A percentile compares a stretch with the other conserved stretches of the same genome.
Conservation (phyloP, 2,113 vertebrate species). For the Grus americana region DNA sequence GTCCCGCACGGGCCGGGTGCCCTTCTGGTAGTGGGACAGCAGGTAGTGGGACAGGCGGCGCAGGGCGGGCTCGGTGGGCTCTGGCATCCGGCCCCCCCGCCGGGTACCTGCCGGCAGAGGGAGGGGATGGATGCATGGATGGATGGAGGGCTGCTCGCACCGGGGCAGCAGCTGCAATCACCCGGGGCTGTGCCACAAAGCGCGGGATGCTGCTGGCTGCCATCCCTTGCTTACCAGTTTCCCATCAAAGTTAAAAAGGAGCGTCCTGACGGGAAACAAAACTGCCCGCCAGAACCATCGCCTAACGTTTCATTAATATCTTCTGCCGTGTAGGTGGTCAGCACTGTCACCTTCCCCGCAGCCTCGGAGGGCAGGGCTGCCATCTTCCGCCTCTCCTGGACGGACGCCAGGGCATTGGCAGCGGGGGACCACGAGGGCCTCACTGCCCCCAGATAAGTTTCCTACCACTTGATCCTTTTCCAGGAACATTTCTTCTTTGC, state of each 20-base stretch:
- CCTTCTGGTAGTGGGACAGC: conserved; percentile 85
- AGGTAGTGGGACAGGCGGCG: conserved; percentile 81
- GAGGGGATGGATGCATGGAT: background rate
- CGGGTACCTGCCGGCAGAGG: background rate
- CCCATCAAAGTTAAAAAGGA: background rate
- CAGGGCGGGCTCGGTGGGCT: conserved; percentile 77
- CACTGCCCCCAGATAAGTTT: background rate
- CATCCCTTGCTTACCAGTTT: background rate
- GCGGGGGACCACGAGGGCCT: rapidly evolving
- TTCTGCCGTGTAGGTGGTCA: background rate
- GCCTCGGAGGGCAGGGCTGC: background rate
- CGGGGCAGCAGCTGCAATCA: rapidly evolving
- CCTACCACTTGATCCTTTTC: background rate
- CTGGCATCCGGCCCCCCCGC: background rate
- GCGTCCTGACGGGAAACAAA: background rate
- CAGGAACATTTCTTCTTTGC: background rate
- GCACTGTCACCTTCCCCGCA: background rate
- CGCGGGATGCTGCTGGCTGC: rapidly evolving
- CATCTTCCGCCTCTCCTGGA: background rate
- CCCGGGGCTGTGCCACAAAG: rapidly evolving
- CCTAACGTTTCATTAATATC: rapidly evolving
- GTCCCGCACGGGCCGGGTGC: conserved; percentile 87
- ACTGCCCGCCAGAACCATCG: background rate
- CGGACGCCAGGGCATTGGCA: rapidly evolving
- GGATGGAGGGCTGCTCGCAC: rapidly evolving